phyloP scores from a whole-genome alignment of 2,888 invertebrate genomes.

The Polylopha cassiicola region DNA sequence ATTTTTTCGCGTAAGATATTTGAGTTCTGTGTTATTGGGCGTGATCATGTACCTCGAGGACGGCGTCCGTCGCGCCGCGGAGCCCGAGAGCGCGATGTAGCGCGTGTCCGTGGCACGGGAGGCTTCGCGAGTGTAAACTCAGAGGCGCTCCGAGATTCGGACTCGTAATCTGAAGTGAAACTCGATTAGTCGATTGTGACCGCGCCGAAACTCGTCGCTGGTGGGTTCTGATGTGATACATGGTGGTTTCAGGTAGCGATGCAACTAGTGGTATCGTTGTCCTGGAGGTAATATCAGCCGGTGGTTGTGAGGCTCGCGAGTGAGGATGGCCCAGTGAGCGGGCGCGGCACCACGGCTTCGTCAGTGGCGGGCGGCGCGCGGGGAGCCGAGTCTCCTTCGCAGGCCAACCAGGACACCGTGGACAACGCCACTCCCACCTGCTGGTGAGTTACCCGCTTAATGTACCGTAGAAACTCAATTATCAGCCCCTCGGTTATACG shows the following conservation, averaged over 20 bases:
- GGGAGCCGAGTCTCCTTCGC: constrained; percentile 77
- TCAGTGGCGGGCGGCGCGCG: constrained; percentile 74
- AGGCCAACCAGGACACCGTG: constrained; percentile 74
- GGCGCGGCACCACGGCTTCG: constrained; percentile 72
- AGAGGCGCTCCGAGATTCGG: constrained; percentile 1
- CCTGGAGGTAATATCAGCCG: constrained; percentile 75
- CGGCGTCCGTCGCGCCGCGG: constrained; percentile 33
- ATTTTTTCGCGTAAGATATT: constrained; percentile 70
- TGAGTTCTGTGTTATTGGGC: constrained; percentile 62
- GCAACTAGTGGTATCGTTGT: constrained; percentile 71
- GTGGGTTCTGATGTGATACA: constrained; percentile 26
- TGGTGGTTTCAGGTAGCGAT: constrained; percentile 69
- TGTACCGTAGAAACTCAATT: too few species aligned
- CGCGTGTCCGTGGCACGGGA: constrained; percentile 25
- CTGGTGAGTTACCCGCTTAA: constrained; percentile 56
- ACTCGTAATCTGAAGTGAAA: constrained; percentile 15
- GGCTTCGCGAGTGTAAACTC: constrained; percentile 25
- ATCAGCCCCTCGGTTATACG: too few species aligned
- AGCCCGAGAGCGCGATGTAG: constrained; percentile 32
- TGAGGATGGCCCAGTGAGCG: constrained; percentile 79
- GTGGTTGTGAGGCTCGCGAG: constrained; percentile 72
- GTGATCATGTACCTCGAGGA: constrained; percentile 44
- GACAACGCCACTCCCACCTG: constrained; percentile 73
- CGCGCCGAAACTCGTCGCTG: background rate
- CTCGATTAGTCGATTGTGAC: background rate